Conservation (phyloP, 2,888 invertebrate genomes). For the Agrochola lota region DNA sequence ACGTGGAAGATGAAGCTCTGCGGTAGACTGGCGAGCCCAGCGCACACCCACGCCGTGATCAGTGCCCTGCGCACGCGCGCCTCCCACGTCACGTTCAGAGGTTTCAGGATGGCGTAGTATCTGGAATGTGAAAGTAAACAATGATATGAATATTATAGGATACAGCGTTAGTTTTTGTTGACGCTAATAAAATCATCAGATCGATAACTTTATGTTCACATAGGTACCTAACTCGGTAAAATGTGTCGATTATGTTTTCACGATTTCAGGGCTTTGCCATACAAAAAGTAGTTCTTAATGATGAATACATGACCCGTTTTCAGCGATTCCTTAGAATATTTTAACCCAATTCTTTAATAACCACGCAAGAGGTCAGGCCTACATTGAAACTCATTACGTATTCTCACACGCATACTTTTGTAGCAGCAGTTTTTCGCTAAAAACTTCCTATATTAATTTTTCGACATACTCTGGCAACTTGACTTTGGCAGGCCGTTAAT, state of each 20-base stretch:
- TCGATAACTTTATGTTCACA: too few relatives aligned
- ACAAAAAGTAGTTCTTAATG: too few relatives aligned
- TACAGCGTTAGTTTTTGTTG: neutral
- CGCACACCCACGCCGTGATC: conserved; percentile 94
- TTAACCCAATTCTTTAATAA: neutral
- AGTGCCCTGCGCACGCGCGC: conserved; percentile 94
- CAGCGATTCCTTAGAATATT: too few relatives aligned
- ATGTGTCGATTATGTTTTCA: too few relatives aligned
- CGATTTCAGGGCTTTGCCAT: too few relatives aligned
- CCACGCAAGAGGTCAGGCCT: neutral
- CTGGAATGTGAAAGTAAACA: conserved; percentile 81
- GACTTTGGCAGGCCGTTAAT: conserved; percentile 30
- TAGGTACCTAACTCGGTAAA: too few relatives aligned
- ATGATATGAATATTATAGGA: neutral
- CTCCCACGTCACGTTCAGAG: conserved; percentile 94
- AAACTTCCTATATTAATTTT: conserved; percentile 4
- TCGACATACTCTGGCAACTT: neutral
- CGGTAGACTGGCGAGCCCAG: conserved; percentile 95
- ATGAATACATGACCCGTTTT: too few relatives aligned
- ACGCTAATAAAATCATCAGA: neutral
- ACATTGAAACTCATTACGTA: neutral
- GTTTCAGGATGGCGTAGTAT: conserved; percentile 96
- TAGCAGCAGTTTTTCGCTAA: neutral
- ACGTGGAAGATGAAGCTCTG: conserved; percentile 98
- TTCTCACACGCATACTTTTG: neutral